These are phyloP conservation scores for Phalacrocorax brasilianus DNA, from an alignment of 2,113 vertebrate genomes.

Conservation along the genomic window DNA sequence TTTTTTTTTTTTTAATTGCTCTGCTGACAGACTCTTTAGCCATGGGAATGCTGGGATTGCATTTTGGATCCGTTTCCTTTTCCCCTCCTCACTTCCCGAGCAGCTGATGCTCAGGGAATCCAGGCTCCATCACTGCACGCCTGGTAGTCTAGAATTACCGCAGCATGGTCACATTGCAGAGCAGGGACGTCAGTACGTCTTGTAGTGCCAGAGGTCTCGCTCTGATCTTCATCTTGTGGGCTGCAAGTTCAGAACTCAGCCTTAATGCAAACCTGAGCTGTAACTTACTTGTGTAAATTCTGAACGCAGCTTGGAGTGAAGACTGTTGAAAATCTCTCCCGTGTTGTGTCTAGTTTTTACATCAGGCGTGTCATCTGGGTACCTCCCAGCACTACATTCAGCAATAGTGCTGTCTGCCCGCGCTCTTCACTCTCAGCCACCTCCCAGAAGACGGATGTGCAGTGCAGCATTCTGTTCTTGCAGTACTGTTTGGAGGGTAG, in stretches of 20 bases:
- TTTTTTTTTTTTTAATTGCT: background rate
- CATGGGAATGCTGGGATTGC: background rate
- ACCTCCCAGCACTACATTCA: background rate
- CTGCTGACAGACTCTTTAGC: background rate
- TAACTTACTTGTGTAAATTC: background rate
- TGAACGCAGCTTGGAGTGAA: background rate
- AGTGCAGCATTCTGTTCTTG: background rate
- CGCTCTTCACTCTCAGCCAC: accelerated
- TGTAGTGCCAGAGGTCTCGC: background rate
- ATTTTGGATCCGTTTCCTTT: background rate
- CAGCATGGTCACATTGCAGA: background rate
- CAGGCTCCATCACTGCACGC: background rate
- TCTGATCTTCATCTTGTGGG: accelerated
- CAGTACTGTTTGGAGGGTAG: background rate
- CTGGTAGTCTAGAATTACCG: background rate
- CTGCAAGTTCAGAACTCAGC: background rate
- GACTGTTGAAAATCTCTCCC: background rate
- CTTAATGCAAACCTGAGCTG: background rate
- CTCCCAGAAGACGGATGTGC: background rate
- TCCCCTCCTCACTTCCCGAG: background rate
- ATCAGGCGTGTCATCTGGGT: background rate
- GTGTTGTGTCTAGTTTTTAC: background rate
- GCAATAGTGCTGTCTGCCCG: background rate
- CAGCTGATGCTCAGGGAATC: background rate
- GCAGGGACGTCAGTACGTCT: accelerated